A percentile compares a stretch with the other conserved stretches of the same genome.
These are phyloP conservation scores for Platichthys flesus DNA, from an alignment of 2,113 vertebrate genomes.

Conservation along the genomic window DNA sequence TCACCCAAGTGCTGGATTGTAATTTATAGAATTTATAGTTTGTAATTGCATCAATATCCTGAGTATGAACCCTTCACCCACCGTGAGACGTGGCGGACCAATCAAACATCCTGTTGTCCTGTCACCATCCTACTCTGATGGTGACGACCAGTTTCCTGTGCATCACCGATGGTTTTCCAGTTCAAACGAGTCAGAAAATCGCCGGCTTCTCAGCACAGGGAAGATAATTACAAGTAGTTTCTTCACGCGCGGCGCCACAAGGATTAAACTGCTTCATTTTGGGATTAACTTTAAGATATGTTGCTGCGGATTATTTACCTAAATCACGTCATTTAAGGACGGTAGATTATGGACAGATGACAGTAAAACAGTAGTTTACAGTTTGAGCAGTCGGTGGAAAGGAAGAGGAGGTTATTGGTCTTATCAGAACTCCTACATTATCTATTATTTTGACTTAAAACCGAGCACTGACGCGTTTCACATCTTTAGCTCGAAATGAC, in stretches of 20 bases:
- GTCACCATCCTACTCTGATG: background rate
- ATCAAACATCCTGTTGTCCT: background rate
- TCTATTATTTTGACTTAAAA: background rate
- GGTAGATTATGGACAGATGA: constrained; percentile 38
- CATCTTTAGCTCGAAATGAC: background rate
- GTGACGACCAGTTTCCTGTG: constrained; percentile 2
- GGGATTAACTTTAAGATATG: constrained; percentile 61
- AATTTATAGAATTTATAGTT: background rate
- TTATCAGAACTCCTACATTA: constrained; percentile 1
- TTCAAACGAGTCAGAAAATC: constrained; percentile 46
- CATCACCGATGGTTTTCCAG: constrained; percentile 21
- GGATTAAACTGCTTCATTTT: constrained; percentile 68
- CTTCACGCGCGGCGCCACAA: constrained; percentile 60
- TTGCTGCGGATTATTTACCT: constrained; percentile 53
- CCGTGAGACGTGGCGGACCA: background rate
- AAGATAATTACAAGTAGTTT: constrained; percentile 60
- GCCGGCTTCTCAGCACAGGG: constrained; percentile 28
- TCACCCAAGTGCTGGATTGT: background rate
- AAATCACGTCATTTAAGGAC: constrained; percentile 48
- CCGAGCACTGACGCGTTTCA: background rate
- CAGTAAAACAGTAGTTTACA: constrained; percentile 53
- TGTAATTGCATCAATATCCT: background rate
- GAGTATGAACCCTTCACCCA: background rate
- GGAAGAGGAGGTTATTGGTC: constrained; percentile 5
- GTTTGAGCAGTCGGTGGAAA: constrained; percentile 2